Base-by-base conservation (phyloP, 1,140 invertebrate genomes). In the Glomeris maerens region DNA sequence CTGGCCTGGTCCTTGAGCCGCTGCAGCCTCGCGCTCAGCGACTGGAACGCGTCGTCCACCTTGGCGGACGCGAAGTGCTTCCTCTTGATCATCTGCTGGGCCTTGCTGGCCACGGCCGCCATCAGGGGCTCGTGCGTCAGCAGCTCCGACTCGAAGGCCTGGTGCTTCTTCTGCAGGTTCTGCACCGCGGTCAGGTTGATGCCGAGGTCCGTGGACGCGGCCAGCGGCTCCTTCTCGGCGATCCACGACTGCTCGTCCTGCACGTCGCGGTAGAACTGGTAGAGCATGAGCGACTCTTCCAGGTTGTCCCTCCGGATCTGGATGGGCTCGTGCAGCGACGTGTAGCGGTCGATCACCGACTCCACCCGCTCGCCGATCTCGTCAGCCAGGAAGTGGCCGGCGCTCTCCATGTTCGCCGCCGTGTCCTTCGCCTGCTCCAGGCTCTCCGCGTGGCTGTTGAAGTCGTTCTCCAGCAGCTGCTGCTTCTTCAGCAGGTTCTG, bases 161-260 rank as follows among this genome's bases (percentile, higher is more conserved):
- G 71, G 68, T 98, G 93, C 67, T 97, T 97, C 73, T 97, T 98
- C 59, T 96, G 91, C 41, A 98, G 68, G 59, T 85, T 86, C 63
- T 98, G 92, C 0, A 96, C 91, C n/a, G 88, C 83, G 21, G 83
- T 81, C 36, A 98, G 67, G 62, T 83, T 78, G 60, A 74, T 75
- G 53, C 85, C 78, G 54, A 87, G 66, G 71, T 93, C 76, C 56
- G 77, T 73, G 1, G 84, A 90, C 0, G 77, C 72, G 2, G 85
- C 88, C 17, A 89, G 69, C 3, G 82, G 78, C 60, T 91, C 84
- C 58, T 90, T 90, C 62, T 96, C 91, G 1, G 72, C 64, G 13
- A 87, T 62, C 87, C 87, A 92, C 54, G 81, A 75, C 2, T 88
- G 56, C 62, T 92, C 87, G 61, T 92, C 87, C 46, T 90, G 83